Conservation (phyloP, 2,888 invertebrate species). For the Liodrosophila aerea region DNA sequence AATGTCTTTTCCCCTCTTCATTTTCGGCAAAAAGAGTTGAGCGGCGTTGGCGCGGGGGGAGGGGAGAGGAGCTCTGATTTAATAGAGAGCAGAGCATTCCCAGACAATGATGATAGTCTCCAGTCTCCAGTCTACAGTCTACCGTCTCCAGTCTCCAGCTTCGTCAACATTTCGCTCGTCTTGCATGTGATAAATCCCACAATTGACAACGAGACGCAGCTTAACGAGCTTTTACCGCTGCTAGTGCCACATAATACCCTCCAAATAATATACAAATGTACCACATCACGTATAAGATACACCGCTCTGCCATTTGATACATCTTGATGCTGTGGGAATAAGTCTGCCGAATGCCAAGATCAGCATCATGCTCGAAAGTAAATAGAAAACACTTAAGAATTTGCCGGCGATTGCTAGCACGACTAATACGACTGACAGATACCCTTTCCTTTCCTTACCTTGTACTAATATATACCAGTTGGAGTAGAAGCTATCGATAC, state of each 20-base stretch:
- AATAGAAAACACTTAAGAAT: too few species aligned
- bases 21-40: background rate
- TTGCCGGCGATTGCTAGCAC: too few species aligned
- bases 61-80: too few species aligned
- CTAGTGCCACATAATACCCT: conserved; percentile 45
- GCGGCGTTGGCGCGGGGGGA: too few species aligned
- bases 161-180: conserved; percentile 32
- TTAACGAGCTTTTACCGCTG: conserved; percentile 39
- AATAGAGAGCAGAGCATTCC: too few species aligned
- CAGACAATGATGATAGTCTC: background rate
- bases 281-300: background rate
- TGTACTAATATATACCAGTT: too few species aligned
- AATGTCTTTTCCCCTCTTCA: conserved; percentile 46
- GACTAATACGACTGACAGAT: too few species aligned
- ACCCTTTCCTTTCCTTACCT: too few species aligned
- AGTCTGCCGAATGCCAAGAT: background rate
- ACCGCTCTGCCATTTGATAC: too few species aligned
- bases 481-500: too few species aligned
- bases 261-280: conserved; percentile 3
- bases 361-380: too few species aligned
- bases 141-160: conserved; percentile 14
- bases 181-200: conserved; percentile 63
- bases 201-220: conserved; percentile 48
- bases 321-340: conserved; percentile 50
- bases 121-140: conserved; percentile 12